phyloP scores from a whole-genome alignment of 2,113 vertebrate genomes.

The Lepidothrix coronata region DNA sequence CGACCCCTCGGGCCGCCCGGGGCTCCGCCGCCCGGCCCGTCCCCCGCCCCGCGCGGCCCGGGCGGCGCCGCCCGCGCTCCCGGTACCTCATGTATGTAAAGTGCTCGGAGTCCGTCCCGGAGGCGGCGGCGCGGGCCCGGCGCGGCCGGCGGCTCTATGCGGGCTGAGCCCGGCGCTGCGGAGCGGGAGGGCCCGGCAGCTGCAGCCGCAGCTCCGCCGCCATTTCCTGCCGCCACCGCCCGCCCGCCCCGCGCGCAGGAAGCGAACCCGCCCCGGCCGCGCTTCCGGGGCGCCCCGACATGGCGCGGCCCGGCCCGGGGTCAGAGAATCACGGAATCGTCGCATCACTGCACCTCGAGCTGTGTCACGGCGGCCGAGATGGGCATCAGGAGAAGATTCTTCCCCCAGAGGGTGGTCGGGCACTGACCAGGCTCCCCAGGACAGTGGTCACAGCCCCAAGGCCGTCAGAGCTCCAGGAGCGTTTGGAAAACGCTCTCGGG shows the following conservation, averaged over 20 bases:
- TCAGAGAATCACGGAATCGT: too few species aligned
- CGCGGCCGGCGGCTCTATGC: not conserved
- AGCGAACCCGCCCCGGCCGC: conserved; percentile 40
- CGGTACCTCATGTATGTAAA: too few species aligned
- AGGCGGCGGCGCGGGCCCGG: too few species aligned
- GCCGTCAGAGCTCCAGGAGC: rapidly evolving
- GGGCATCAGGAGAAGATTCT: rapidly evolving
- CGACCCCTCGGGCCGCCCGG: too few species aligned
- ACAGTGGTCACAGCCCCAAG: not conserved
- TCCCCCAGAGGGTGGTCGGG: not conserved
- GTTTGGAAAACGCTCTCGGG: not conserved
- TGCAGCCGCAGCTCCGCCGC: conserved; percentile 62
- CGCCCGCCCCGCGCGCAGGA: conserved; percentile 60
- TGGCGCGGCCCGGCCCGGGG: not conserved
- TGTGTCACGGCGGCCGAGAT: rapidly evolving
- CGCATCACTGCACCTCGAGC: rapidly evolving
- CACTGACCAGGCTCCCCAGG: not conserved
- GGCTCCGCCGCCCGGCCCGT: too few species aligned
- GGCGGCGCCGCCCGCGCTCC: too few species aligned
- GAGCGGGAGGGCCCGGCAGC: conserved; percentile 31
- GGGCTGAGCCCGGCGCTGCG: conserved; percentile 16
- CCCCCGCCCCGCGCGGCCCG: too few species aligned
- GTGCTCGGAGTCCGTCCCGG: too few species aligned
- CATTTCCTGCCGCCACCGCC: conserved; percentile 60
- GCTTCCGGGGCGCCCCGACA: conserved; percentile 1